Evolutionary conservation across 2,888 invertebrate genomes (phyloP).

Genomic region (Steromphala cineraria): DNA sequence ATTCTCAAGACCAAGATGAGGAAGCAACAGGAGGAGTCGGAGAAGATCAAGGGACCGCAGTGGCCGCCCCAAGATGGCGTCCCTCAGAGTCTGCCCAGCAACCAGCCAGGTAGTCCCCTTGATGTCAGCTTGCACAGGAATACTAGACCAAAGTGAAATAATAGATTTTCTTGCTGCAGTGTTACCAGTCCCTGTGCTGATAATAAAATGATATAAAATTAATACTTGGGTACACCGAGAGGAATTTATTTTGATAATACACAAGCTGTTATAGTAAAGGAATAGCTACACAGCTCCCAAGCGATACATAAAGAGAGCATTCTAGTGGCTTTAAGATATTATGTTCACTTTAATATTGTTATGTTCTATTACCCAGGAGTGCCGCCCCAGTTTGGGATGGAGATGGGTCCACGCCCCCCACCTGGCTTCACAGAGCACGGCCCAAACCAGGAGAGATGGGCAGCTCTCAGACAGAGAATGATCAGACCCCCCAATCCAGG

Average conservation of each 20-base stretch:
- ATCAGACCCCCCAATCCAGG: slow-evolving; percentile 59
- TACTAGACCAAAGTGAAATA: no score
- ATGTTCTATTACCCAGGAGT: neutral
- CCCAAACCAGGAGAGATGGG: slow-evolving; percentile 69
- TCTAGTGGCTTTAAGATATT: no score
- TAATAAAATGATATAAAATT: no score
- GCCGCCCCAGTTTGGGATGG: neutral
- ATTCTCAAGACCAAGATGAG: slow-evolving; percentile 79
- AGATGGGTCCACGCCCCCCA: slow-evolving; percentile 3
- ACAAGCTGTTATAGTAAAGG: no score
- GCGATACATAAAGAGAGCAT: no score
- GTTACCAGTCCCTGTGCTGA: no score
- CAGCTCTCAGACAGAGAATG: slow-evolving; percentile 73
- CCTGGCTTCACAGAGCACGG: slow-evolving; percentile 25
- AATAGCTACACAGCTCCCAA: no score
- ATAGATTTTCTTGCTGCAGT: no score
- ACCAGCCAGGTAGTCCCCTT: neutral
- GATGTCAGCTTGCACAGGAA: no score
- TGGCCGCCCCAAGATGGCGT: slow-evolving; percentile 45
- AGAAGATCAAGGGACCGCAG: slow-evolving; percentile 73
- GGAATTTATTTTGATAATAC: no score
- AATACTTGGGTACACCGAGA: no score
- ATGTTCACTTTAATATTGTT: no score
- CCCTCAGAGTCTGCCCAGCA: neutral
- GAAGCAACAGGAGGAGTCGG: slow-evolving; percentile 68